Percentiles rank a stretch among this genome's conserved stretches.
Conservation (phyloP, 2,888 invertebrate genomes). For the Orchesellides sinensis region DNA sequence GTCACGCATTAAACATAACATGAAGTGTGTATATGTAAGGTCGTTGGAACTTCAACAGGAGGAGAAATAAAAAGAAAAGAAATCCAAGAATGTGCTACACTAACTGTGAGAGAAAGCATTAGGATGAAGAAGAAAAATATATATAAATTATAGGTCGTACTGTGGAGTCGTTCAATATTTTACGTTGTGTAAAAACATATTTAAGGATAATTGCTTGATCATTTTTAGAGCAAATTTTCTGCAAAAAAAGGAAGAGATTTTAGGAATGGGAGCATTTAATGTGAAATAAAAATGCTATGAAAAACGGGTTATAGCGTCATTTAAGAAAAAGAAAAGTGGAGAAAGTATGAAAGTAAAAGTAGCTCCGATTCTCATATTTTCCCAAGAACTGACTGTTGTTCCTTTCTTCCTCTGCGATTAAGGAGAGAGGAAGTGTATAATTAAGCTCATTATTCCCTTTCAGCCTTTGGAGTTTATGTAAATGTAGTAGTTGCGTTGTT, state of each 20-base stretch:
- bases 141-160: slow-evolving; percentile 34
- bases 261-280: background rate
- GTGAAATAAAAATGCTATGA: slow-evolving; percentile 52
- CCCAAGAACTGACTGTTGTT: slow-evolving; percentile 1
- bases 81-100: background rate
- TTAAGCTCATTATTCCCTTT: slow-evolving; percentile 58
- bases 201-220: slow-evolving; percentile 55
- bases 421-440: slow-evolving; percentile 42
- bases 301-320: slow-evolving; percentile 50
- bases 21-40: background rate
- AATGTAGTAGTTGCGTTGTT: no score
- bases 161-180: slow-evolving; percentile 15
- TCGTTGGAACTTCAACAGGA: background rate
- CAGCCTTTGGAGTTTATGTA: no score
- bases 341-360: no score
- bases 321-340: slow-evolving; percentile 41
- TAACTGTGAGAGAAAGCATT: background rate
- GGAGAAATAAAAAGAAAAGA: background rate
- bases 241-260: slow-evolving; percentile 9
- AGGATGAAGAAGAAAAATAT: background rate
- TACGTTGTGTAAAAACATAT: slow-evolving; percentile 14
- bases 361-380: slow-evolving; percentile 28
- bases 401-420: background rate
- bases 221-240: slow-evolving; percentile 20
- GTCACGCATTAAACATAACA: background rate